Evolutionary conservation across 2,113 vertebrate species (phyloP).

Genomic region (Lipophrys pholis): DNA sequence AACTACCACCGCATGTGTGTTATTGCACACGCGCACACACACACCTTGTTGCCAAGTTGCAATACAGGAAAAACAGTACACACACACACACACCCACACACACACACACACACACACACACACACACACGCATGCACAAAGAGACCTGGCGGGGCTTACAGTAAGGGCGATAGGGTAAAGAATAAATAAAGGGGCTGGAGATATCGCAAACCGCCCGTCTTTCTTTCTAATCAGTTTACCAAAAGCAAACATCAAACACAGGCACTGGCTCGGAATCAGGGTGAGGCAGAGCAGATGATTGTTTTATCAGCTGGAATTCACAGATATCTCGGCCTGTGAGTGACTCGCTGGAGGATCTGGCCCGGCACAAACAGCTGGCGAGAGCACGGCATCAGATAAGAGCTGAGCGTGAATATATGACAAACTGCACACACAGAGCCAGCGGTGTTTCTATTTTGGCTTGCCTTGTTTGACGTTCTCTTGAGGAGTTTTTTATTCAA

Average conservation of each 20-base stretch:
- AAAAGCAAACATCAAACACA: constrained; percentile 74
- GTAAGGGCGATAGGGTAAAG: constrained; percentile 46
- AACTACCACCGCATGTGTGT: no score
- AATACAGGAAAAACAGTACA: no score
- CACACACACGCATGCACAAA: constrained; percentile 1
- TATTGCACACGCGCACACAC: not conserved
- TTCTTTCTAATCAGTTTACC: constrained; percentile 76
- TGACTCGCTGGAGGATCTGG: constrained; percentile 52
- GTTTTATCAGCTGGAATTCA: constrained; percentile 82
- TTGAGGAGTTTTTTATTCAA: not conserved
- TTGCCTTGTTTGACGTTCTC: not conserved
- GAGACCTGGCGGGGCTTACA: constrained; percentile 32
- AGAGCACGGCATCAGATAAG: constrained; percentile 34
- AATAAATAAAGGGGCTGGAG: constrained; percentile 67
- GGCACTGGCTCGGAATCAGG: constrained; percentile 67
- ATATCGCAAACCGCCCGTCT: constrained; percentile 64
- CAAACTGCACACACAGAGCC: constrained; percentile 16
- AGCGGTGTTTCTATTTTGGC: not conserved
- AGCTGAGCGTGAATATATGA: constrained; percentile 12
- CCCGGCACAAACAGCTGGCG: constrained; percentile 44
- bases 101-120: not conserved
- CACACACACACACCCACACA: not conserved
- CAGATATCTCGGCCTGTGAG: constrained; percentile 66
- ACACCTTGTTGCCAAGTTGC: constrained; percentile 27
- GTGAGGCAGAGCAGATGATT: constrained; percentile 72